Base-by-base conservation (phyloP, 2,113 vertebrate species). In the Machaerirhynchus nigripectus region DNA sequence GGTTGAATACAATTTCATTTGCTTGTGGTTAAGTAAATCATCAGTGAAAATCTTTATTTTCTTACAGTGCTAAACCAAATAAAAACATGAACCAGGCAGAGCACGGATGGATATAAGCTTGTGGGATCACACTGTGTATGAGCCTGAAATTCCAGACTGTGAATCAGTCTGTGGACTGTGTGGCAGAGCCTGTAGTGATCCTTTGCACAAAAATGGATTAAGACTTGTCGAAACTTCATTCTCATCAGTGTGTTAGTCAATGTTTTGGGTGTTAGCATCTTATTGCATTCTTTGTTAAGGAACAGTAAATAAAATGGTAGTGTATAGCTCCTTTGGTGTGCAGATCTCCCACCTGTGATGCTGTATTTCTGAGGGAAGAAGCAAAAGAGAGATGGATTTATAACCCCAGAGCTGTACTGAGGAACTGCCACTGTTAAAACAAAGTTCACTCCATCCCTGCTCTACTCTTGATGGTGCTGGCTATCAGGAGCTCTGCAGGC, bases 111-210 rank as follows among this genome's bases (percentile, higher is more conserved):
- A 59, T 47, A 23, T 27, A 81, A 95, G 15, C 44, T 47, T 67
- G 33, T 74, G 73, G 73, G 76, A 89, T 96, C 69, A 91, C 68
- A 67, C 44, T 2, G 5, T 55, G 26, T 60, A 28, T 76, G 31
- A 95, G 59, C 49, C 67, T 88, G 87, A 89, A 96, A 95, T 96
- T 90, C 92, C 89, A 91, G 55, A 61, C 80, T 92, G 60, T 95
- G 77, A 96, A 76, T 95, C 96, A 96, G 79, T 47, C 49, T 60
- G 47, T 15, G 24, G 55, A 83, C 46, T 26, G 31, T 24, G 49
- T 75, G 65, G 92, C 84, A 87, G 55, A 82, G 56, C 39, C 50
- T 92, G 59, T 69, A n/a, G 42, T 31, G 35, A 86, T 47, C 57
- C 67, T 84, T 49, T 64, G 56, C 56, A 92, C 65, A 94, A 87